These are phyloP conservation scores for Motacilla alba DNA, from an alignment of 2,113 vertebrate genomes.

Conservation along the genomic window DNA sequence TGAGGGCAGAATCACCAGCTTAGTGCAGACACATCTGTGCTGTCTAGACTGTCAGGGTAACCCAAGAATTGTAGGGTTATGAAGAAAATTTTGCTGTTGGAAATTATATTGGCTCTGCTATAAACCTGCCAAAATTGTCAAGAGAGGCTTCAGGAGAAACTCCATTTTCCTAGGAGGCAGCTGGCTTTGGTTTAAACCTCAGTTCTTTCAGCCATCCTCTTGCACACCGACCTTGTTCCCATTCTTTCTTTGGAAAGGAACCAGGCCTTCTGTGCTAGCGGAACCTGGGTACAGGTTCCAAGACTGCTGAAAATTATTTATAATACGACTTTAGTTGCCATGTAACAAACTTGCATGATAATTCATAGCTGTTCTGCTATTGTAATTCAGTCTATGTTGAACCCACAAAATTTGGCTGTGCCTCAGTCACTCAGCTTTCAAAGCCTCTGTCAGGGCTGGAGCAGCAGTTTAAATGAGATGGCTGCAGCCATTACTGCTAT, in stretches of 20 bases:
- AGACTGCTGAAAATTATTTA: background rate
- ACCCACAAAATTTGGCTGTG: background rate
- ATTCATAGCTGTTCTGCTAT: background rate
- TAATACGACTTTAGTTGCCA: background rate
- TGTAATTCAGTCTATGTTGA: background rate
- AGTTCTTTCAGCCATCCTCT: background rate
- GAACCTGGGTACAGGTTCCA: background rate
- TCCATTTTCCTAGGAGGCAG: conserved; percentile 7
- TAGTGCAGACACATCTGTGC: background rate
- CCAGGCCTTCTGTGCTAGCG: background rate
- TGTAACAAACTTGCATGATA: background rate
- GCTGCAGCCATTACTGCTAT: background rate
- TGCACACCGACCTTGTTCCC: background rate
- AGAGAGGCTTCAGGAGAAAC: background rate
- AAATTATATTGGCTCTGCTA: background rate
- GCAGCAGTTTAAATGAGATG: background rate
- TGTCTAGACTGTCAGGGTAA: conserved; percentile 18
- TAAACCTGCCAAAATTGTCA: conserved; percentile 26
- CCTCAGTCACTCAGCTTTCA: background rate
- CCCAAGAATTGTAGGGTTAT: background rate
- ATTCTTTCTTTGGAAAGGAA: background rate
- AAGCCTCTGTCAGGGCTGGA: background rate
- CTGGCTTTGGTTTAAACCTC: conserved; percentile 4
- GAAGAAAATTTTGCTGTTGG: conserved; percentile 17
- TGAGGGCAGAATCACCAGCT: background rate